Conservation (phyloP, 2,113 vertebrate genomes). For the Crotophaga sulcirostris region DNA sequence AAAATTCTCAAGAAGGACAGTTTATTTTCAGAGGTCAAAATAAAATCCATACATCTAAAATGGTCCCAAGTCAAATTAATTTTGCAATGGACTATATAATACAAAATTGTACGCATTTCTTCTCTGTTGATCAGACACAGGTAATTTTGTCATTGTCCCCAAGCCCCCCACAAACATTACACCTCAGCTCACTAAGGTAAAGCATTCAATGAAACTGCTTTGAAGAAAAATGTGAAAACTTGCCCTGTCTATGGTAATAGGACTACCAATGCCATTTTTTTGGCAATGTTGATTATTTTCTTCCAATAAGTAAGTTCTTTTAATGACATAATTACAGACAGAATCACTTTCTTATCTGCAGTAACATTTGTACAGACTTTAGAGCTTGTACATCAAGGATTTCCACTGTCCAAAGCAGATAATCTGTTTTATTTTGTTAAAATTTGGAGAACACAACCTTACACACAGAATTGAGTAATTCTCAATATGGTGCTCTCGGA, state of each 20-base stretch:
- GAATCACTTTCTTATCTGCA: neutral
- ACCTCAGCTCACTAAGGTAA: neutral
- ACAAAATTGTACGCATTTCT: neutral
- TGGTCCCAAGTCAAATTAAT: neutral
- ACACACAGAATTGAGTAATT: neutral
- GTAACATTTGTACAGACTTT: neutral
- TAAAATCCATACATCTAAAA: neutral
- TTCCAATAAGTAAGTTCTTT: neutral
- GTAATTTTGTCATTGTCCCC: neutral
- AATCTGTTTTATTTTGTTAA: neutral
- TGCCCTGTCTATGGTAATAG: neutral
- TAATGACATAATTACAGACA: neutral
- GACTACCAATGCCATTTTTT: neutral
- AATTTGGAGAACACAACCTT: neutral
- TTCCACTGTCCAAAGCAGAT: neutral
- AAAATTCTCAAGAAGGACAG: neutral
- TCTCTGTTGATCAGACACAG: fast-evolving
- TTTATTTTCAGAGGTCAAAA: neutral
- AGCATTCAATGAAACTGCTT: neutral
- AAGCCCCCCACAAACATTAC: neutral
- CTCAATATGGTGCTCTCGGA: neutral
- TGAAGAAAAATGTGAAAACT: neutral
- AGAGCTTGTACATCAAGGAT: fast-evolving
- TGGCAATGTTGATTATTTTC: neutral
- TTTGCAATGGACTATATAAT: neutral